Base-by-base conservation (phyloP, 2,113 vertebrate species). In the Fregetta grallaria region DNA sequence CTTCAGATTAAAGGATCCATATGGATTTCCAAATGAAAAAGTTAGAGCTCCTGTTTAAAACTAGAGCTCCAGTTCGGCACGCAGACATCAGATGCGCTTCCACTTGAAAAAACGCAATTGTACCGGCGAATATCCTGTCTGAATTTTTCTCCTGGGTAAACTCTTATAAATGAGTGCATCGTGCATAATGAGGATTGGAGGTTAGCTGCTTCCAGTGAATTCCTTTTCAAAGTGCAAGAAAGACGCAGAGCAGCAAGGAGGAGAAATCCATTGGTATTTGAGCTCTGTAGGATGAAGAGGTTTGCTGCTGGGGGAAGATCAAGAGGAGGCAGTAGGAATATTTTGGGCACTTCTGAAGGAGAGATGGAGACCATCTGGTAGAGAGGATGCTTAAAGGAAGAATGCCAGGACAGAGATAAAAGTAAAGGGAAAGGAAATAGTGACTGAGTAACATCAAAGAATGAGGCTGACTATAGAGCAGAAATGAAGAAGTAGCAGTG, bases 341-440 rank as follows among this genome's bases (percentile, higher is more conserved):
- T 98, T 98, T 97, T 96, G 97, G 97, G 97, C 95, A 96, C 98
- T 98, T 98, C 95, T 98, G 96, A 98, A 97, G 95, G 95, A 97
- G 98, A 98, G 98, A 98, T 98, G 98, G 97, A 98, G 98, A 98
- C 98, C 98, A 98, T 98, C 98, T 98, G 98, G 98, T 97, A 96
- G 95, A 97, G 97, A 98, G 97, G 98, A 98, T 98, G 98, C 97
- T 97, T 94, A 91, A 94, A 97, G 98, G 98, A 96, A 93, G 96
- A 97, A 95, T 97, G 98, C 98, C 98, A 98, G 98, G 97, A 98
- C 87, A 95, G 96, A 98, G 98, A 98, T 98, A 98, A 98, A 98
- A 98, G 98, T 98, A 93, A 98, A 95, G 89, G 90, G 97, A 98
- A 97, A 98, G 98, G 98, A 98, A 98, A 98, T 97, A 97, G 97